These are phyloP conservation scores for Acanthosepion lycidas DNA, from an alignment of 2,888 invertebrate genomes.

Conservation along the genomic window DNA sequence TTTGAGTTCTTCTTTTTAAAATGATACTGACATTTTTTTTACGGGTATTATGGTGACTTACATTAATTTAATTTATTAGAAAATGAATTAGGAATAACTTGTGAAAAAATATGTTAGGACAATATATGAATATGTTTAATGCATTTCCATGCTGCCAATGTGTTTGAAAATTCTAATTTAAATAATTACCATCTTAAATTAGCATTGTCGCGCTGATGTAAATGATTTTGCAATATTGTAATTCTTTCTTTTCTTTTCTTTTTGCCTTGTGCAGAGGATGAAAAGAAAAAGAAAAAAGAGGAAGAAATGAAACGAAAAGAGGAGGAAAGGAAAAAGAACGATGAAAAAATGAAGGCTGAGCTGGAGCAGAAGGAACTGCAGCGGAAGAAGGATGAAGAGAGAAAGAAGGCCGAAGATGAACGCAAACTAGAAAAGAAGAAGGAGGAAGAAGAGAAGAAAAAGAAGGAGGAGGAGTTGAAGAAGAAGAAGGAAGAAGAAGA, in stretches of 20 bases:
- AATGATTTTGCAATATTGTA: too few relatives aligned
- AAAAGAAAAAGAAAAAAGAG: constrained; percentile 49
- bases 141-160: too few relatives aligned
- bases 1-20: too few relatives aligned
- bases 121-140: too few relatives aligned
- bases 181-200: too few relatives aligned
- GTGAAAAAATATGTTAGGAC: too few relatives aligned
- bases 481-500: constrained; percentile 53
- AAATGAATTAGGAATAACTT: too few relatives aligned
- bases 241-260: constrained; percentile 34
- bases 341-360: constrained; percentile 50
- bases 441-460: constrained; percentile 47
- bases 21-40: too few relatives aligned
- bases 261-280: constrained; percentile 39
- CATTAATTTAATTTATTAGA: too few relatives aligned
- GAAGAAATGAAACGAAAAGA: constrained; percentile 38
- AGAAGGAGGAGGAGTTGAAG: constrained; percentile 50
- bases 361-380: constrained; percentile 54
- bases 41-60: too few relatives aligned
- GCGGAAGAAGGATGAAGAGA: constrained; percentile 53
- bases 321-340: constrained; percentile 49
- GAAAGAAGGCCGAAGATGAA: constrained; percentile 52
- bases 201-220: too few relatives aligned
- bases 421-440: constrained; percentile 52
- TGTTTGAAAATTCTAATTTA: too few relatives aligned